These are phyloP conservation scores for Elephas maximus DNA, from an alignment of 2,113 vertebrate genomes.

Conservation along the genomic window DNA sequence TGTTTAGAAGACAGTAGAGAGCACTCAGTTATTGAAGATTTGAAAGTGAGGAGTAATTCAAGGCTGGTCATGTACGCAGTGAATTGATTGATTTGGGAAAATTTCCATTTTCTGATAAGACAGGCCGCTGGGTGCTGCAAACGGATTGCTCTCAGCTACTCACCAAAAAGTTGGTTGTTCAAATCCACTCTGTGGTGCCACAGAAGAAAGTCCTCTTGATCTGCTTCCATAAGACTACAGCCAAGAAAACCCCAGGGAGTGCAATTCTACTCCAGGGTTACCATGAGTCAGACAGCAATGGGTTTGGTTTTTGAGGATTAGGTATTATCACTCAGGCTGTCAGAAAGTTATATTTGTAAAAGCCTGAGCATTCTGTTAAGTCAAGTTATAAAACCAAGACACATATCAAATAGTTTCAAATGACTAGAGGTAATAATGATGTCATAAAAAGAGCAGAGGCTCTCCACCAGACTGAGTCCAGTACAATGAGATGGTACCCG, in stretches of 20 bases:
- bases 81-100: slow-evolving; percentile 53
- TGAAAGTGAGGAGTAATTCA: slow-evolving; percentile 63
- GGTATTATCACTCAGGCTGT: slow-evolving; percentile 1
- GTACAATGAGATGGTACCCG: no score
- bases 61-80: slow-evolving; percentile 20
- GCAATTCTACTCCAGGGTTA: background rate
- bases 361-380: slow-evolving; percentile 16
- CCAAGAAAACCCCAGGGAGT: background rate
- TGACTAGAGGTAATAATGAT: slow-evolving; percentile 1
- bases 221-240: background rate
- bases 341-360: slow-evolving; percentile 12
- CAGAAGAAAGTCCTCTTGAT: no score
- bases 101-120: slow-evolving; percentile 65
- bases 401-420: background rate
- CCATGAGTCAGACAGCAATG: background rate
- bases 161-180: background rate
- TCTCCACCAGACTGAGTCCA: background rate
- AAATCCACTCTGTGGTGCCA: background rate
- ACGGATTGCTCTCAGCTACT: background rate
- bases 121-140: background rate
- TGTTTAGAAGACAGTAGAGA: slow-evolving; percentile 44
- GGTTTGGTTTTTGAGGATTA: background rate
- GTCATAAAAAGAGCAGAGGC: background rate
- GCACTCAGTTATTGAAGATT: slow-evolving; percentile 45
- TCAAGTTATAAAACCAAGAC: slow-evolving; percentile 45